Conservation (phyloP, 1,140 invertebrate genomes). For the Bemisia tabaci region DNA sequence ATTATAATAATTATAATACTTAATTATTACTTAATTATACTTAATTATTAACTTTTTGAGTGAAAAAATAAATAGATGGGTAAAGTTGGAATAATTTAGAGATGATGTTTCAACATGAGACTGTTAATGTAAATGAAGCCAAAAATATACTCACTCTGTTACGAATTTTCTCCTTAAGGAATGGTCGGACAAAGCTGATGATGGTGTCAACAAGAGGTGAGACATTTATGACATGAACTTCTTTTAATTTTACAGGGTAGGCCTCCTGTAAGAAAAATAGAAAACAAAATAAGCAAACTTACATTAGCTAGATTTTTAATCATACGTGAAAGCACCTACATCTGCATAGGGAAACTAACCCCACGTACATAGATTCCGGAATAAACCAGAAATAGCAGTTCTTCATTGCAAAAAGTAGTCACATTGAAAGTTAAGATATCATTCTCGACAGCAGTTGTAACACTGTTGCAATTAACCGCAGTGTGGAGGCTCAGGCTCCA, state of each 20-base stretch:
- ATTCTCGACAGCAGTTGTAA: too few relatives aligned
- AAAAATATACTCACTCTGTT: constrained; percentile 44
- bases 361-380: not conserved
- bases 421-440: not conserved
- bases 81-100: too few relatives aligned
- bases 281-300: constrained; percentile 1
- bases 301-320: not conserved
- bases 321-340: too few relatives aligned
- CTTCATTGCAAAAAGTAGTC: not conserved
- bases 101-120: not conserved
- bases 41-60: too few relatives aligned
- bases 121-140: not conserved
- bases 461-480: too few relatives aligned
- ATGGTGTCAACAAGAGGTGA: constrained; percentile 66
- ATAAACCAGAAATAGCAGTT: too few relatives aligned
- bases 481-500: too few relatives aligned
- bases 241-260: constrained; percentile 70
- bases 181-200: constrained; percentile 67
- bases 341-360: too few relatives aligned
- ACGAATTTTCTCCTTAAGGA: constrained; percentile 71
- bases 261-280: constrained; percentile 48
- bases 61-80: too few relatives aligned
- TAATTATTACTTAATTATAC: too few relatives aligned
- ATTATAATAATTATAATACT: too few relatives aligned
- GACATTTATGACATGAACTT: constrained; percentile 71